These are phyloP conservation scores for Drosophila mojavensis DNA, from an alignment of 1,140 invertebrate species.

Conservation along the genomic window DNA sequence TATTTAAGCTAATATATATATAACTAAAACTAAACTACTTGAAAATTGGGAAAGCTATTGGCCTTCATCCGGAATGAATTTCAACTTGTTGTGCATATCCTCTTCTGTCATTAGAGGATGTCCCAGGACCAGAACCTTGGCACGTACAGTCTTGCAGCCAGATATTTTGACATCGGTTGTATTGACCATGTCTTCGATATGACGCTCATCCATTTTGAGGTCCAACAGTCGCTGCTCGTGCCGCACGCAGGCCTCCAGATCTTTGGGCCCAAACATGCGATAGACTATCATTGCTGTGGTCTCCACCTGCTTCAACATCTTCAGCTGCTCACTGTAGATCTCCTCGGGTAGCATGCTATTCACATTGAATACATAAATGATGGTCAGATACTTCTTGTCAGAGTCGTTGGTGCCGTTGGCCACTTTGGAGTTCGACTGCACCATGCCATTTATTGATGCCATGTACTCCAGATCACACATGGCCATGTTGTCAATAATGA, in stretches of 20 bases:
- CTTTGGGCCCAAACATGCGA: constrained; percentile 8
- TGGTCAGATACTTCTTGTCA: constrained; percentile 29
- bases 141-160: constrained; percentile 55
- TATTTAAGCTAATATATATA: not conserved
- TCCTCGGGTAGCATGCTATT: constrained; percentile 27
- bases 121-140: constrained; percentile 57
- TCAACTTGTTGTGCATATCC: too few relatives aligned
- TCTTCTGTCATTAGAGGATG: not conserved
- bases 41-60: not conserved
- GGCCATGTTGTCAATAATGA: constrained; percentile 58
- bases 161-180: constrained; percentile 24
- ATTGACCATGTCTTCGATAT: constrained; percentile 31
- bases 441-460: constrained; percentile 18
- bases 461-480: constrained; percentile 28
- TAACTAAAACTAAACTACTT: not conserved
- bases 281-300: constrained; percentile 38
- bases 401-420: not conserved
- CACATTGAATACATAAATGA: constrained; percentile 56
- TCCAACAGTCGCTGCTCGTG: constrained; percentile 20
- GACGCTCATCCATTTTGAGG: constrained; percentile 13
- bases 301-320: not conserved
- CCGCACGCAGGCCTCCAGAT: constrained; percentile 48
- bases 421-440: not conserved
- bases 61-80: too few relatives aligned
- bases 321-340: constrained; percentile 6